Percentiles rank a stretch among this genome's conserved stretches.
Conservation (phyloP, 2,888 invertebrate genomes). For the Lasioglossum zephyrum region DNA sequence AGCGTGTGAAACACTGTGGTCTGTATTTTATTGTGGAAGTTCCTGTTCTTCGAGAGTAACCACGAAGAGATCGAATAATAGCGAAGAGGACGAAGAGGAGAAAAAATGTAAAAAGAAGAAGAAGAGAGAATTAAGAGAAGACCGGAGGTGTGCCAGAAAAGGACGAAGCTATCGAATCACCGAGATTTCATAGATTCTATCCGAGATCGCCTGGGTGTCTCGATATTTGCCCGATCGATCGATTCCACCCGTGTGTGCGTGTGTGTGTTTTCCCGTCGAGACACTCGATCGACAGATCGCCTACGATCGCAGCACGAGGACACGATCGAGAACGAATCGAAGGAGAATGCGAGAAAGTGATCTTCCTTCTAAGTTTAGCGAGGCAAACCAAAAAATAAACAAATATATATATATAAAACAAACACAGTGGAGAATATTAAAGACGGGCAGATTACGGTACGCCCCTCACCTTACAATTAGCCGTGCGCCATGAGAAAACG, state of each 20-base stretch:
- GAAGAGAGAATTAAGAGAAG: neutral
- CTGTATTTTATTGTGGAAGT: conserved; percentile 81
- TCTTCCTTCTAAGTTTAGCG: conserved; percentile 20
- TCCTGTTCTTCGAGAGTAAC: conserved; percentile 77
- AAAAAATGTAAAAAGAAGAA: neutral
- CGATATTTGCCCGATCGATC: conserved; percentile 75
- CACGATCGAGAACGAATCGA: neutral
- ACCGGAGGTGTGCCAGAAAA: conserved; percentile 6
- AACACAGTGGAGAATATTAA: conserved; percentile 21
- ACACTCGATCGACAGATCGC: neutral
- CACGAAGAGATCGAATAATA: conserved; percentile 51
- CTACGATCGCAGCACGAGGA: neutral
- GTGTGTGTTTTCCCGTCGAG: neutral
- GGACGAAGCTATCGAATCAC: conserved; percentile 67
- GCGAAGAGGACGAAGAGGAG: conserved; percentile 43
- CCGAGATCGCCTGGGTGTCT: conserved; percentile 73
- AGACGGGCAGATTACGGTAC: conserved; percentile 74
- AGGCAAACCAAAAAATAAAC: neutral
- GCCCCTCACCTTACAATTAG: conserved; percentile 70
- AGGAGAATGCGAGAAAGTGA: conserved; percentile 1
- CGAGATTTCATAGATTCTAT: conserved; percentile 80
- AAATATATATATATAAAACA: neutral
- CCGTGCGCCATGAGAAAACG: conserved; percentile 78
- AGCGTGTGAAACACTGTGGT: conserved; percentile 75
- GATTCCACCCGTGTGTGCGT: conserved; percentile 39